Percentiles rank a stretch among this genome's conserved stretches.
Conservation (phyloP, 2,797 vertebrate species). For the Neostethus bicornis region DNA sequence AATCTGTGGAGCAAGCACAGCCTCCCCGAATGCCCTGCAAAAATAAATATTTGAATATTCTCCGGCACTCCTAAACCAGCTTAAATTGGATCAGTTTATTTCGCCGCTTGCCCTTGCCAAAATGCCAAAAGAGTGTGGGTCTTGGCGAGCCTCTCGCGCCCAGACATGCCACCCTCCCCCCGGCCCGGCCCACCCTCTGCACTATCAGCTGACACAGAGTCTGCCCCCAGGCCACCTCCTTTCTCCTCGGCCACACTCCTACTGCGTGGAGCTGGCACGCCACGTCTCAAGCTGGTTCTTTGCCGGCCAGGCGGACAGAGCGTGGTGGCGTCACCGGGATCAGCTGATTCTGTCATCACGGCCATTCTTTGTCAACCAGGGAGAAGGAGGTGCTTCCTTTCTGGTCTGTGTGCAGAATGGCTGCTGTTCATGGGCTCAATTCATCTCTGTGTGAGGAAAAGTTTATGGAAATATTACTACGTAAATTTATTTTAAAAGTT, state of each 20-base stretch:
- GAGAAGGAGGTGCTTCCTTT: conserved; percentile 31
- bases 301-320: conserved; percentile 59
- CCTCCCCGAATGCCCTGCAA: conserved; percentile 71
- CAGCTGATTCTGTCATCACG: conserved; percentile 46
- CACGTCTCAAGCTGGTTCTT: conserved; percentile 53
- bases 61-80: conserved; percentile 81
- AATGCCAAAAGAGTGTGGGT: conserved; percentile 86
- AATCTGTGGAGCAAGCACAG: conserved; percentile 72
- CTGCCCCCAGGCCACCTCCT: conserved; percentile 73
- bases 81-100: conserved; percentile 86
- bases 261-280: conserved; percentile 72
- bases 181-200: conserved; percentile 78
- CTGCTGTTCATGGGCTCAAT: no score
- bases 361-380: conserved; percentile 2
- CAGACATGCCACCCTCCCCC: conserved; percentile 69
- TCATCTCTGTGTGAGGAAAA: no score
- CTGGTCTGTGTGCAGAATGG: conserved; percentile 4
- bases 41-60: conserved; percentile 87
- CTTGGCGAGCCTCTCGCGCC: conserved; percentile 78
- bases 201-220: conserved; percentile 87
- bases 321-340: conserved; percentile 26
- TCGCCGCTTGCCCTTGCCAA: conserved; percentile 83
- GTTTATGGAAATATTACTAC: no score
- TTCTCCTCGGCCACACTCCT: conserved; percentile 77
- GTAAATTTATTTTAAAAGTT: no score